phyloP scores from a whole-genome alignment of 2,113 vertebrate genomes.

The Pelecanus crispus region DNA sequence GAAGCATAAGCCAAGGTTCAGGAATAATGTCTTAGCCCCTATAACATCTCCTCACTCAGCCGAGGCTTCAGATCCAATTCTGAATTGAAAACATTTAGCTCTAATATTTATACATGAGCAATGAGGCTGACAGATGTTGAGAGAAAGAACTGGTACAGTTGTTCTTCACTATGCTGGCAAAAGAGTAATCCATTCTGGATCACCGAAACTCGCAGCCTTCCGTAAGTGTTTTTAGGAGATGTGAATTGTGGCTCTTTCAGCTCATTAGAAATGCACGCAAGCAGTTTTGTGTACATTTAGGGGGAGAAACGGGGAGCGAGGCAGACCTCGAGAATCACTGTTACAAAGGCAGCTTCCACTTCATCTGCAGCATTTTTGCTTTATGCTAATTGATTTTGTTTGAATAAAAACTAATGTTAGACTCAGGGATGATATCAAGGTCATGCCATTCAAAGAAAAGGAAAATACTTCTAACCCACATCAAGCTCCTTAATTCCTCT shows the following conservation, averaged over 20 bases:
- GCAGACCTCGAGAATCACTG: not conserved
- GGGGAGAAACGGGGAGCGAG: not conserved
- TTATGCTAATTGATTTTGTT: not conserved
- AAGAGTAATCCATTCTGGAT: not conserved
- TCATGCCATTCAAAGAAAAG: not conserved
- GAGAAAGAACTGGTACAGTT: not conserved
- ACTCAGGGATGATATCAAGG: not conserved
- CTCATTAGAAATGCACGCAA: not conserved
- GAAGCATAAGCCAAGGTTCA: not conserved
- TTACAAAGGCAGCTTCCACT: not conserved
- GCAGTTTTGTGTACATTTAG: not conserved
- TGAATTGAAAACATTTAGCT: not conserved
- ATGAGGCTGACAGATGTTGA: not conserved
- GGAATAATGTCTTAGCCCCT: not conserved
- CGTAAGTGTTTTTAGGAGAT: not conserved
- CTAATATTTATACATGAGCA: not conserved
- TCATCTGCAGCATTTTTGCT: not conserved
- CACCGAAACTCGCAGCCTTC: not conserved
- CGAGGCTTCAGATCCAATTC: not conserved
- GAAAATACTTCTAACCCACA: not conserved
- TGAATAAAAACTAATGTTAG: not conserved
- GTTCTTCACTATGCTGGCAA: not conserved
- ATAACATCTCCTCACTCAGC: not conserved
- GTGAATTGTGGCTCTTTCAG: not conserved
- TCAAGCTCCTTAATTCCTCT: not conserved